Base-by-base conservation (phyloP, 2,113 vertebrate genomes). In the Pachycephala philippinensis region DNA sequence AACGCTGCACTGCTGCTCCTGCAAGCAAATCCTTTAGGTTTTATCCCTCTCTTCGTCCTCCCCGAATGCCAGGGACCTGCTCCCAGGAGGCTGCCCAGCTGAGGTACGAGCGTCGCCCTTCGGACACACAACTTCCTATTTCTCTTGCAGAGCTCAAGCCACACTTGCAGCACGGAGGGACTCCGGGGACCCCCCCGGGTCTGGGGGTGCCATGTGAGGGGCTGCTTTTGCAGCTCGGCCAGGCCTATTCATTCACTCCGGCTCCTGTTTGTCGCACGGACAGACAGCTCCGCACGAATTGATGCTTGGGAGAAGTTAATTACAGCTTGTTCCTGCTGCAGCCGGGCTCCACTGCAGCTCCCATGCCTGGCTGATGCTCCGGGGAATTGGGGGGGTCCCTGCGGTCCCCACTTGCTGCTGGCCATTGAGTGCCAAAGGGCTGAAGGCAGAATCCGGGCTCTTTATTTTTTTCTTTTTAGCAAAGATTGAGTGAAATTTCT, bases 291-390 rank as follows among this genome's bases (percentile, higher is more conserved):
- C 89, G 53, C 79, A 63, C 7, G 22, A 76, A 71, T 9, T 70
- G 94, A 92, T 91, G 84, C 85, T 76, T 24, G 23, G 59, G 88
- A 92, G 92, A 96, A 97, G 93, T 95, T 96, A 89, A 95, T 96
- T 84, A 74, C 80, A 49, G 87, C 89, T 86, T 47, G 89, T 39
- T 77, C 75, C 75, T 96, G 95, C 96, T 45, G 95, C 96, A 93
- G 63, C 83, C 44, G 24, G 64, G 79, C 90, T 70, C 54, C 37
- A 30, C 93, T 94, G 97, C 97, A 95, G 95, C 86, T 87, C 90
- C 65, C 31, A 2, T 40, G 70, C 75, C 81, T 77, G 92, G 37
- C 54, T 56, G 88, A 35, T 88, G 79, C 65, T 63, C 33, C 5
- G 33, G 26, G 44, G 40, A 28, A 10, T 22, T 9, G 8, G 30